phyloP scores from a whole-genome alignment of 2,797 vertebrate species.

The Danio albolineatus region DNA sequence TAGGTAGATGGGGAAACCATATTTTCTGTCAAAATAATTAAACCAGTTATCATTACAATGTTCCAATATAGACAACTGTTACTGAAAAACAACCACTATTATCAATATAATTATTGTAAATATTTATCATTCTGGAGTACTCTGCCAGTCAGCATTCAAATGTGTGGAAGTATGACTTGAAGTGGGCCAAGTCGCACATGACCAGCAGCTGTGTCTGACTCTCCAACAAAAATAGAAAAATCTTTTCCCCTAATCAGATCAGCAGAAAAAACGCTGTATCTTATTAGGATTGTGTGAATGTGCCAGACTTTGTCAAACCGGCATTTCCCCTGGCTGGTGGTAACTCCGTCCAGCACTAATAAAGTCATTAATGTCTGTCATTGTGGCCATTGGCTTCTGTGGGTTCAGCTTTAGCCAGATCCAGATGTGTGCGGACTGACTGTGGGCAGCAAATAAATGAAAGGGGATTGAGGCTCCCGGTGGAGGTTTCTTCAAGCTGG shows the following conservation, averaged over 20 bases:
- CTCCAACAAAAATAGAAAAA: neutral
- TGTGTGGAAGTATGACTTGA: neutral
- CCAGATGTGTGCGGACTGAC: conserved; percentile 15
- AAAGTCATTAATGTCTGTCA: conserved; percentile 5
- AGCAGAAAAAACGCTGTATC: conserved; percentile 25
- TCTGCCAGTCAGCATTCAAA: neutral
- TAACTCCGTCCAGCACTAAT: conserved; percentile 23
- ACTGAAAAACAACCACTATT: neutral
- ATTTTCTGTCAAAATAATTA: neutral
- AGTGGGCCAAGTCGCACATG: neutral
- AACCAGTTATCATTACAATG: neutral
- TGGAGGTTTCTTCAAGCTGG: conserved; percentile 38
- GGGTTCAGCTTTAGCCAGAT: neutral
- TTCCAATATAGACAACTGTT: neutral
- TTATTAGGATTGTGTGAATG: conserved; percentile 17
- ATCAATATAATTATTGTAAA: neutral
- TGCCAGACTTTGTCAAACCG: conserved; percentile 22
- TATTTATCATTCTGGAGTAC: neutral
- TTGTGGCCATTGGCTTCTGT: neutral
- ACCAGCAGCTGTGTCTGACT: neutral
- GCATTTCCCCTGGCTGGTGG: neutral
- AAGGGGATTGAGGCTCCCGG: neutral
- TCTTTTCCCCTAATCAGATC: neutral
- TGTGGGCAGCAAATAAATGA: neutral
- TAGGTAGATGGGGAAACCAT: neutral